Evolutionary conservation across 1,140 invertebrate species (phyloP).

Genomic region (Diachasma alloeum): DNA sequence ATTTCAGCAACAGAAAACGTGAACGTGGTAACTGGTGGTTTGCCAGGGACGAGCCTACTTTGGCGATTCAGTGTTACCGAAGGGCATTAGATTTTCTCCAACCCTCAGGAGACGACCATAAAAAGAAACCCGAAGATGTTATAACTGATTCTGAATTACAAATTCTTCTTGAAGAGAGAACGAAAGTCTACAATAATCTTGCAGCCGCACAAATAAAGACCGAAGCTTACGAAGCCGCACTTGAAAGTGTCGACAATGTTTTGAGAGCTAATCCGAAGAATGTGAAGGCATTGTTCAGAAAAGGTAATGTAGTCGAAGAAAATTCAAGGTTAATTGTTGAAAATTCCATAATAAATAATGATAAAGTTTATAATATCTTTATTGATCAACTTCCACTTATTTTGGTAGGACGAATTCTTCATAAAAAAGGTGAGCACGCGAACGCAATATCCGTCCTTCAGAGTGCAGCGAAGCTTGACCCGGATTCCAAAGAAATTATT

Average conservation of each 20-base stretch:
- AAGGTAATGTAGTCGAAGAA: conserved; percentile 69
- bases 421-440: conserved; percentile 69
- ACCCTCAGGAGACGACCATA: conserved; percentile 59
- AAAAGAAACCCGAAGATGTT: conserved; percentile 39
- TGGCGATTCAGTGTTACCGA: conserved; percentile 85
- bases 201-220: conserved; percentile 89
- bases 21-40: conserved; percentile 91
- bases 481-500: conserved; percentile 67
- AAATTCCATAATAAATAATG: background rate
- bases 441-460: conserved; percentile 70
- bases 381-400: background rate
- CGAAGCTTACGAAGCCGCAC: conserved; percentile 81
- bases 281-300: conserved; percentile 88
- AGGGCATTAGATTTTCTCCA: conserved; percentile 84
- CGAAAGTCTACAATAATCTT: conserved; percentile 89
- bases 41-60: conserved; percentile 75
- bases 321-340: background rate
- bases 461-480: conserved; percentile 69
- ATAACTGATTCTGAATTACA: conserved; percentile 69
- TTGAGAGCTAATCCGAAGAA: conserved; percentile 84
- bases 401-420: conserved; percentile 67
- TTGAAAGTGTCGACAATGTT: conserved; percentile 82
- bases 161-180: conserved; percentile 75
- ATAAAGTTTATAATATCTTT: conserved; percentile 1
- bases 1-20: conserved; percentile 75